These are phyloP conservation scores for Epistrophella euchroma DNA, from an alignment of 2,888 invertebrate species.

Conservation along the genomic window DNA sequence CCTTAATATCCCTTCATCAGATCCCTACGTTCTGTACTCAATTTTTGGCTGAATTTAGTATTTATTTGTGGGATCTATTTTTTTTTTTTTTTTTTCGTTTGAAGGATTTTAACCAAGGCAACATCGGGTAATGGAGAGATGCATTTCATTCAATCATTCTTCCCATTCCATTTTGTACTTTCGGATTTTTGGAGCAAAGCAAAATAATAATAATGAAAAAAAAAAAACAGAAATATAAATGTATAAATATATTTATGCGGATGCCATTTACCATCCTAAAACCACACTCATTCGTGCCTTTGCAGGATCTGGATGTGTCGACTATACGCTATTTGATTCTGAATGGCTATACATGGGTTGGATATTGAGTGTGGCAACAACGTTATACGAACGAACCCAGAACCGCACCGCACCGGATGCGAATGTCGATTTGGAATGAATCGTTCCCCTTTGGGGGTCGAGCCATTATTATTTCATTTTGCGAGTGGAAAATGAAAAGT, in stretches of 20 bases:
- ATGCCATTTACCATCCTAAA: slow-evolving; percentile 67
- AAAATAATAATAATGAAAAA: slow-evolving; percentile 18
- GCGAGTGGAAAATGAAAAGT: slow-evolving; percentile 65
- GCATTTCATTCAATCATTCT: slow-evolving; percentile 74
- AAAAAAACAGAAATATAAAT: slow-evolving; percentile 3
- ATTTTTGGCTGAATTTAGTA: slow-evolving; percentile 35
- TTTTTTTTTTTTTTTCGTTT: slow-evolving; percentile 24
- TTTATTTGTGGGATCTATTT: slow-evolving; percentile 16
- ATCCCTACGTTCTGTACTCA: neutral
- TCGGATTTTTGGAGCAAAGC: slow-evolving; percentile 12
- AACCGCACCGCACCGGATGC: slow-evolving; percentile 53
- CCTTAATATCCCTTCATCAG: neutral
- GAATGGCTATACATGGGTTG: slow-evolving; percentile 6
- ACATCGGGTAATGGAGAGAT: slow-evolving; percentile 59
- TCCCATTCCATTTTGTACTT: slow-evolving; percentile 31
- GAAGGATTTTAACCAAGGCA: slow-evolving; percentile 40
- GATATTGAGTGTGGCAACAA: neutral
- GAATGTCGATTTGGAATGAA: slow-evolving; percentile 70
- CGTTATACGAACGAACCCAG: neutral
- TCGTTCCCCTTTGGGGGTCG: slow-evolving; percentile 40
- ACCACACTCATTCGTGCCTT: slow-evolving; percentile 68
- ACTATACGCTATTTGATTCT: slow-evolving; percentile 39
- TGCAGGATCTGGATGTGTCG: slow-evolving; percentile 14
- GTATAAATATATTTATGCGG: slow-evolving; percentile 50
- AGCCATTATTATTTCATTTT: slow-evolving; percentile 72